These are phyloP conservation scores for Pherbina coryleti DNA, from an alignment of 2,888 invertebrate genomes.

Conservation along the genomic window DNA sequence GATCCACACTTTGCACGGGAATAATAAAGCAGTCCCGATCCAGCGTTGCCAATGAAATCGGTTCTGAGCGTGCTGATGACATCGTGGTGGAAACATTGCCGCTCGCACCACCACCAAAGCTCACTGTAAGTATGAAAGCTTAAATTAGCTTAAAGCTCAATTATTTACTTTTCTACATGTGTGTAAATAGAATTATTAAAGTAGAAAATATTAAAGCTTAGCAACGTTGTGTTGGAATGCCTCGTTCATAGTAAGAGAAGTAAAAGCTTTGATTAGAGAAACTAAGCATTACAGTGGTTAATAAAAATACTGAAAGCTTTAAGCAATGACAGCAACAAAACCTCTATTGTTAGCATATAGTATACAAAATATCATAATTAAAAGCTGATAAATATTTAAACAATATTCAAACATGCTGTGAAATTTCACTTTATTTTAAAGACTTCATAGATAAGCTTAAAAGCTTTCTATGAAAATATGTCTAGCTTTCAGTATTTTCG, in stretches of 20 bases:
- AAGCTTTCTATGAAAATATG: conserved; percentile 56
- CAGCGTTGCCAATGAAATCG: conserved; percentile 83
- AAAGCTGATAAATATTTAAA: not conserved
- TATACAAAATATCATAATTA: not conserved
- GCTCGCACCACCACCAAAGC: conserved; percentile 54
- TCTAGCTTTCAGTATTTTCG: conserved; percentile 64
- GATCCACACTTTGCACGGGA: conserved; percentile 87
- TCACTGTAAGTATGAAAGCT: conserved; percentile 58
- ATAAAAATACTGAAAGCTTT: conserved; percentile 42
- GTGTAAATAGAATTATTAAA: not conserved
- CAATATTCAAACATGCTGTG: conserved; percentile 4
- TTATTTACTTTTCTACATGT: conserved; percentile 11
- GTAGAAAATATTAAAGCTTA: not conserved
- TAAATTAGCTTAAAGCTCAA: conserved; percentile 15
- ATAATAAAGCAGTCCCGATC: conserved; percentile 94
- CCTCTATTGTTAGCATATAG: not conserved
- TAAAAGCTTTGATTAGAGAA: not conserved
- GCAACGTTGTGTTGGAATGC: not conserved
- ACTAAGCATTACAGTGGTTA: not conserved
- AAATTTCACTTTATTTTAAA: not conserved
- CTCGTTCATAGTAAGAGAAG: not conserved
- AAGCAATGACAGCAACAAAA: not conserved
- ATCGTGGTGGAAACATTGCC: conserved; percentile 43
- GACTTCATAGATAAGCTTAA: conserved; percentile 27
- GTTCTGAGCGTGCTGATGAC: conserved; percentile 72